phyloP scores from a whole-genome alignment of 1,140 invertebrate genomes.

The Megalonaias nervosa region DNA sequence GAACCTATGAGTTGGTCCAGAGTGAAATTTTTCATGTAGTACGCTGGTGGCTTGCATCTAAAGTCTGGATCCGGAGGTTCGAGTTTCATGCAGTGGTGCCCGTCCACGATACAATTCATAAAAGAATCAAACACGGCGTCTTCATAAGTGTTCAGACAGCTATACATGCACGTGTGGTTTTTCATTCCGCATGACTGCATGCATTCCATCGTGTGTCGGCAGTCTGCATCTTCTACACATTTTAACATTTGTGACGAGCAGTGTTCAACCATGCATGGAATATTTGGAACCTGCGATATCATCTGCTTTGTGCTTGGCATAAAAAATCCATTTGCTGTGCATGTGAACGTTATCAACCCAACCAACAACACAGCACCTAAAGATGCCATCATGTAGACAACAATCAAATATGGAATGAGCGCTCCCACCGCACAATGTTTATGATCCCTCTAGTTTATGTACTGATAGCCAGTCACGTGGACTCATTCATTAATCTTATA shows the following conservation, averaged over 20 bases:
- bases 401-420: too few relatives aligned
- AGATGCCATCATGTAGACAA: too few relatives aligned
- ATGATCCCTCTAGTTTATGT: too few relatives aligned
- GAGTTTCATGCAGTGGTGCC: conserved; percentile 38
- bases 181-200: conserved; percentile 32
- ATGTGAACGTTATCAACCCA: too few relatives aligned
- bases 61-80: conserved; percentile 36
- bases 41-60: conserved; percentile 29
- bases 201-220: conserved; percentile 33
- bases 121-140: conserved; percentile 42
- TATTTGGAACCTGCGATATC: conserved; percentile 5
- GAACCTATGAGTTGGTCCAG: conserved; percentile 27
- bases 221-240: conserved; percentile 34
- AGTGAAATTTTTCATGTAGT: conserved; percentile 21
- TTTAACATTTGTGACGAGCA: conserved; percentile 22
- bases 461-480: too few relatives aligned
- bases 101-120: conserved; percentile 43
- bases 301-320: too few relatives aligned
- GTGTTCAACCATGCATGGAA: conserved; percentile 39
- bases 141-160: conserved; percentile 45
- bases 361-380: too few relatives aligned
- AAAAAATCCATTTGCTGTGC: too few relatives aligned
- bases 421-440: too few relatives aligned
- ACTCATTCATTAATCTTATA: too few relatives aligned
- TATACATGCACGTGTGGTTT: conserved; percentile 45